phyloP scores from a whole-genome alignment of 2,888 invertebrate species.

The Mythimna impura region DNA sequence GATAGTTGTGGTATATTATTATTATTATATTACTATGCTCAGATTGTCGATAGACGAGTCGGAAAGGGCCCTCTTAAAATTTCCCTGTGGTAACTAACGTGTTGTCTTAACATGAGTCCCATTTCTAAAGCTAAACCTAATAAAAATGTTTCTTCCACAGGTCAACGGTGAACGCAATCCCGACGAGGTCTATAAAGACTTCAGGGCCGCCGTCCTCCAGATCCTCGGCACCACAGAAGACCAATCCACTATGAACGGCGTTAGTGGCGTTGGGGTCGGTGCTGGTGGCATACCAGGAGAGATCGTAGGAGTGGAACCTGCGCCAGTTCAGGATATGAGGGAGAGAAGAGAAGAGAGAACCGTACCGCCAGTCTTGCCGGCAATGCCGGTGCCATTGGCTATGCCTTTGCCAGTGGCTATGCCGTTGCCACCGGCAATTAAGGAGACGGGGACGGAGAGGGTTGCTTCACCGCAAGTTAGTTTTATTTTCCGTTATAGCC shows the following conservation, averaged over 20 bases:
- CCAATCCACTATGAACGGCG: constrained; percentile 91
- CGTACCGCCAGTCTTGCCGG: constrained; percentile 56
- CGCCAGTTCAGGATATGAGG: constrained; percentile 76
- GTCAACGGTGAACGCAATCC: constrained; percentile 97
- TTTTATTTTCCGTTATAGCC: background rate
- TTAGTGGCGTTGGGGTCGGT: constrained; percentile 90
- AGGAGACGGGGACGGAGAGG: constrained; percentile 68
- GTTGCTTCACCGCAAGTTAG: constrained; percentile 78
- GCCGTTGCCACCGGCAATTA: constrained; percentile 12
- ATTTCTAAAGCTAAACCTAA: too few species aligned
- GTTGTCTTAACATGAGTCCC: too few species aligned
- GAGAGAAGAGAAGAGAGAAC: constrained; percentile 53
- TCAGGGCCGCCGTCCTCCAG: constrained; percentile 94
- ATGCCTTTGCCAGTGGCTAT: constrained; percentile 49
- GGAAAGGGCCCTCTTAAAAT: too few species aligned
- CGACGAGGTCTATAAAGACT: constrained; percentile 96
- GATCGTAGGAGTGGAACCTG: constrained; percentile 91
- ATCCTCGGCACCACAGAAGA: constrained; percentile 93
- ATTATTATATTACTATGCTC: too few species aligned
- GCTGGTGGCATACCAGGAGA: constrained; percentile 92
- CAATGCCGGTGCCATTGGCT: constrained; percentile 58
- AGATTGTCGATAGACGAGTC: too few species aligned
- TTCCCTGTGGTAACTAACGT: too few species aligned
- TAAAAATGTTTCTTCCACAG: constrained; percentile 80
- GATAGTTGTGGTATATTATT: too few species aligned